Evolutionary conservation across 2,797 vertebrate species (phyloP).

Genomic region (Tolypeutes matacus): DNA sequence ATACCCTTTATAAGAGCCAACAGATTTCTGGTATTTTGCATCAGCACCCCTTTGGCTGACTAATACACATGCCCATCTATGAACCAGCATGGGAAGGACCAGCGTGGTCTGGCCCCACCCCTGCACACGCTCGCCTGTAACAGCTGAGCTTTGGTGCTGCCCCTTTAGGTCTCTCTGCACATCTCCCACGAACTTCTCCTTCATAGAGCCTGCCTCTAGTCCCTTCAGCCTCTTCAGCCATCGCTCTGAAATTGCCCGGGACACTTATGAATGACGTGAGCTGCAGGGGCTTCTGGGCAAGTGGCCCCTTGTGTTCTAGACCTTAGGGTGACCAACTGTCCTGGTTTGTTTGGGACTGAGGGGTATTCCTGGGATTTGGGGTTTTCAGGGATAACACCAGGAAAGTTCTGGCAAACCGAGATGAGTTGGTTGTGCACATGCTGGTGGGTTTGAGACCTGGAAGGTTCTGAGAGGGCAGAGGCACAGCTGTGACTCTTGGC

Average conservation of each 20-base stretch:
- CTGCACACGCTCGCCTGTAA: neutral
- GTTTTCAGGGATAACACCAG: neutral
- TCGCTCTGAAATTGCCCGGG: neutral
- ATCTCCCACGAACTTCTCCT: neutral
- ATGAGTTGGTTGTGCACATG: neutral
- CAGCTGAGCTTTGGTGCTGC: neutral
- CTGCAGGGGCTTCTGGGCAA: neutral
- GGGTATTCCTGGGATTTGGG: neutral
- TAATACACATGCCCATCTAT: neutral
- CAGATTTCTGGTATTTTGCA: too few species aligned
- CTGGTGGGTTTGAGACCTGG: neutral
- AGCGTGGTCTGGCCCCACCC: neutral
- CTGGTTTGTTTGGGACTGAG: too few species aligned
- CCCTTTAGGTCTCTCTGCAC: neutral
- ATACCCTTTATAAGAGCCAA: too few species aligned
- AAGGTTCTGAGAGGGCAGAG: too few species aligned
- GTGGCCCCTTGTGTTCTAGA: neutral
- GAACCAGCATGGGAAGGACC: neutral
- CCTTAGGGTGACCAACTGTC: too few species aligned
- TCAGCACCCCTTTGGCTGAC: too few species aligned
- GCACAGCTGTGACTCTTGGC: neutral
- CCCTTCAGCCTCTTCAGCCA: neutral
- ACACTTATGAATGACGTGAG: neutral
- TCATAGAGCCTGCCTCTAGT: neutral
- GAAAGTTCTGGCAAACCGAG: neutral